phyloP scores from a whole-genome alignment of 2,113 vertebrate species.

The Plotosus lineatus region DNA sequence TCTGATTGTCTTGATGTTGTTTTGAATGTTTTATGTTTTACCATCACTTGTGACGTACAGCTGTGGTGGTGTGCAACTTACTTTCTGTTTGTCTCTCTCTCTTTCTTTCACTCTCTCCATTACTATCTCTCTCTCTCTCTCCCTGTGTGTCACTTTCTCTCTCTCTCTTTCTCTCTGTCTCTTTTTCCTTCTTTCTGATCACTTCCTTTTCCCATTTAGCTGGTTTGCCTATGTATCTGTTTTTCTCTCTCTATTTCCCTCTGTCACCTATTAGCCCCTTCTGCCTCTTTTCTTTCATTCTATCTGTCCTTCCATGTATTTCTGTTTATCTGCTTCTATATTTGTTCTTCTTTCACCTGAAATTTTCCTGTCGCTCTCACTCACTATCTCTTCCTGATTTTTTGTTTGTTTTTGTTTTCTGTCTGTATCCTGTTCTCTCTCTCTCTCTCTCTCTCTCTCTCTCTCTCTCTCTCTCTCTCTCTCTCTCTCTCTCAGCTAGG shows the following conservation, averaged over 20 bases:
- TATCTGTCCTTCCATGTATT: too few species aligned
- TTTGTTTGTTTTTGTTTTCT: background rate
- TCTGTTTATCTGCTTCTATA: too few species aligned
- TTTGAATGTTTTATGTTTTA: too few species aligned
- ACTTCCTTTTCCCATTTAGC: too few species aligned
- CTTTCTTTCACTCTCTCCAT: too few species aligned
- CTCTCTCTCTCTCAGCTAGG: slow-evolving; percentile 57
- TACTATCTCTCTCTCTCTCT: background rate
- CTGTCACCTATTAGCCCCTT: background rate
- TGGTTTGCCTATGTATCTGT: background rate
- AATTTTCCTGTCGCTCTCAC: background rate
- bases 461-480: background rate
- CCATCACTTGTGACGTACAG: too few species aligned
- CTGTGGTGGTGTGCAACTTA: too few species aligned
- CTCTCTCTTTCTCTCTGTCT: background rate
- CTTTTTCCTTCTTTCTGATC: background rate
- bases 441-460: background rate
- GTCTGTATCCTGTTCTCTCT: background rate
- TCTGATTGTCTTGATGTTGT: too few species aligned
- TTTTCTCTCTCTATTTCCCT: background rate
- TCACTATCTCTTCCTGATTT: too few species aligned
- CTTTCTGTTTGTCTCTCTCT: background rate
- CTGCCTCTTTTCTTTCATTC: background rate
- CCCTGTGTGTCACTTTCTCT: background rate
- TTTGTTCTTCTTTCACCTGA: too few species aligned